These are phyloP conservation scores for Campopleginae sp. DNA, from an alignment of 2,888 invertebrate genomes.

Conservation along the genomic window DNA sequence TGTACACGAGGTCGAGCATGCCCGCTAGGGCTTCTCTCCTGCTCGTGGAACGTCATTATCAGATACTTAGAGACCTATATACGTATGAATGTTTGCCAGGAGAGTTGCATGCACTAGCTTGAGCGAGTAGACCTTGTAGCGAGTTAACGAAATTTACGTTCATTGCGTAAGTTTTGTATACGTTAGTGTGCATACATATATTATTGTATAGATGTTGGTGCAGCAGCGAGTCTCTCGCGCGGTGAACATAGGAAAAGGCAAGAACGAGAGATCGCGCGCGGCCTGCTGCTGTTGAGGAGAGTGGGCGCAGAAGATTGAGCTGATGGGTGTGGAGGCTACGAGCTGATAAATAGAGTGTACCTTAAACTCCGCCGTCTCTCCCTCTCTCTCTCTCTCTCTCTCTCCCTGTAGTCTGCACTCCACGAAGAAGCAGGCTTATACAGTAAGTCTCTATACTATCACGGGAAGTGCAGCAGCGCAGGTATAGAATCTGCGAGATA, in stretches of 20 bases:
- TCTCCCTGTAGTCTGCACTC: not conserved
- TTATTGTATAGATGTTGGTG: slow-evolving; percentile 6
- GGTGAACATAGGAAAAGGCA: slow-evolving; percentile 36
- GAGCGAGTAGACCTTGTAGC: slow-evolving; percentile 63
- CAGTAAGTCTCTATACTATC: not conserved
- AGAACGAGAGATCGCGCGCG: slow-evolving; percentile 61
- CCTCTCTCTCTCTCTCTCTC: not conserved
- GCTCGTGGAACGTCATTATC: slow-evolving; percentile 54
- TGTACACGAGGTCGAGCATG: slow-evolving; percentile 51
- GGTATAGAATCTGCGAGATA: slow-evolving; percentile 26
- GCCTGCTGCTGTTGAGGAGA: slow-evolving; percentile 47
- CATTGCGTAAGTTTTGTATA: slow-evolving; percentile 63
- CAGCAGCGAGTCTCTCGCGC: not conserved
- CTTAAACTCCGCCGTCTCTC: slow-evolving; percentile 18
- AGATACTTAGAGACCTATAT: slow-evolving; percentile 51
- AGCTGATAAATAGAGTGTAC: slow-evolving; percentile 56
- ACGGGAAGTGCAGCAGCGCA: not conserved
- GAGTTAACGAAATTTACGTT: slow-evolving; percentile 68
- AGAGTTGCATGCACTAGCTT: slow-evolving; percentile 31
- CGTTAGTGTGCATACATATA: not conserved
- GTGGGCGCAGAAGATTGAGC: slow-evolving; percentile 54
- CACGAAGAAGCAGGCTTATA: not conserved
- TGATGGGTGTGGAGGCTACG: slow-evolving; percentile 62
- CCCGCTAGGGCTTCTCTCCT: slow-evolving; percentile 61
- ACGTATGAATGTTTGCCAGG: slow-evolving; percentile 42